These are phyloP conservation scores for Pachypanchax playfairii DNA, from an alignment of 2,113 vertebrate species.

Conservation along the genomic window DNA sequence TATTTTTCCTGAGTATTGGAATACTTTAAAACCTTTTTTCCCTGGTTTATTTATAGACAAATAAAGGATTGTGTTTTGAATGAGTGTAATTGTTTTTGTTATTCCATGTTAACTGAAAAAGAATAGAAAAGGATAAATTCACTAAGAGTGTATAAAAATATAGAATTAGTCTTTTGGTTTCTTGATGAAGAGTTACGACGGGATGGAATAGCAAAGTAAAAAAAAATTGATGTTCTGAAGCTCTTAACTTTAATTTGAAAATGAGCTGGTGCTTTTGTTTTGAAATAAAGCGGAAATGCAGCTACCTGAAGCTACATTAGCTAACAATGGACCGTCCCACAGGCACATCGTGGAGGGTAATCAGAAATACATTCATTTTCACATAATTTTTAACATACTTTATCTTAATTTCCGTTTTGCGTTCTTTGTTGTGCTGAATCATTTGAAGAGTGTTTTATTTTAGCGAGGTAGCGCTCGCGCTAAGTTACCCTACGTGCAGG, in stretches of 20 bases:
- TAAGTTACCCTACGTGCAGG: constrained; percentile 17
- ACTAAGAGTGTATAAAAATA: neutral
- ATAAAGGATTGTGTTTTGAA: constrained; percentile 60
- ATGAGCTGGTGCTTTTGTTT: constrained; percentile 13
- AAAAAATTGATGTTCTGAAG: no score
- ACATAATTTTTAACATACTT: accelerated
- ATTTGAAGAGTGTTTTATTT: neutral
- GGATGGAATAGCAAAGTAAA: neutral
- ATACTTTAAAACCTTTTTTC: constrained; percentile 21
- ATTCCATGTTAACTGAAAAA: no score
- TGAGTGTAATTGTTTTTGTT: constrained; percentile 6
- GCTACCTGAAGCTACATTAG: neutral
- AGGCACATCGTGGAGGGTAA: constrained; percentile 50
- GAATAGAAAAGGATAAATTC: no score
- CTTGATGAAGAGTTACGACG: neutral
- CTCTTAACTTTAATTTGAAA: no score
- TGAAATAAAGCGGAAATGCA: constrained; percentile 36
- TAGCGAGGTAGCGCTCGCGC: constrained; percentile 15
- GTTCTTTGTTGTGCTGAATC: no score
- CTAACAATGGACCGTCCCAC: constrained; percentile 47
- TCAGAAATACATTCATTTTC: neutral
- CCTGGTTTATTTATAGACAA: constrained; percentile 66
- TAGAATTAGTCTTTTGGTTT: neutral
- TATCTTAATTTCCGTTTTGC: accelerated
- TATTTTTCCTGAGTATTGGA: neutral